Evolutionary conservation across 2,797 vertebrate genomes (phyloP), one percentile per base, ranked within the genome.

Genomic region (Enteromius unitaeniatus): DNA sequence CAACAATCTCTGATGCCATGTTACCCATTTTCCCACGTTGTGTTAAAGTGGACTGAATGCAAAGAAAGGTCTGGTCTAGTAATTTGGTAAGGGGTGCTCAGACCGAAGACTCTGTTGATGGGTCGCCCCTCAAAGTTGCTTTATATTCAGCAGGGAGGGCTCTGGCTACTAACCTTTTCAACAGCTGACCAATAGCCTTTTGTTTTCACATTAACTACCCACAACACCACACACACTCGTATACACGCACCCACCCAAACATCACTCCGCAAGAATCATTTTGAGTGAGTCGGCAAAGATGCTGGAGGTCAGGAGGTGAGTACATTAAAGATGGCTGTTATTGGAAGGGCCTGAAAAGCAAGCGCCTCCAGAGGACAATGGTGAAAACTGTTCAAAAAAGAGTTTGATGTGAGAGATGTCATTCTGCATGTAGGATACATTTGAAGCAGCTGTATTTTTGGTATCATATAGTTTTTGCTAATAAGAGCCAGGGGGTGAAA

Each of bases 1-100:
- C 97, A 77, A 96, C 51, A 86, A 98, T 97, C 94, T 99, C 96
- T 79, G 94, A 95, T 62, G 92, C 90, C 90, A 96, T 96, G 91
- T 89, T 94, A 85, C 94, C 93, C 95, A 94, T 95, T 31, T 69
- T 31, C 28, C 55, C 15, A 14, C 14, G 10, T 58, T 26, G 10
- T 47, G 2, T 65, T 26, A 15, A 7, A 31, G 42, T 47, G 9
- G 11, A 45, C 40, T 42, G 49, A 65, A 78, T 65, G 26, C 14
- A 74, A 6, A n/a, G 6, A 34, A 21, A 60, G 37, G 49, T 78
- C 31, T 64, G n/a, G 6, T 77, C 3, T 49, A 77, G 70, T 65
- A 4, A 78, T 58, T 55, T 40, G 3, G 62, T 69, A 69, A 79
- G 19, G 58, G 60, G 23, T 28, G 42, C 42, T 81, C 21, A 47